These are phyloP conservation scores for Sinocyclocheilus anshuiensis DNA, from an alignment of 2,113 vertebrate genomes.

Conservation along the genomic window DNA sequence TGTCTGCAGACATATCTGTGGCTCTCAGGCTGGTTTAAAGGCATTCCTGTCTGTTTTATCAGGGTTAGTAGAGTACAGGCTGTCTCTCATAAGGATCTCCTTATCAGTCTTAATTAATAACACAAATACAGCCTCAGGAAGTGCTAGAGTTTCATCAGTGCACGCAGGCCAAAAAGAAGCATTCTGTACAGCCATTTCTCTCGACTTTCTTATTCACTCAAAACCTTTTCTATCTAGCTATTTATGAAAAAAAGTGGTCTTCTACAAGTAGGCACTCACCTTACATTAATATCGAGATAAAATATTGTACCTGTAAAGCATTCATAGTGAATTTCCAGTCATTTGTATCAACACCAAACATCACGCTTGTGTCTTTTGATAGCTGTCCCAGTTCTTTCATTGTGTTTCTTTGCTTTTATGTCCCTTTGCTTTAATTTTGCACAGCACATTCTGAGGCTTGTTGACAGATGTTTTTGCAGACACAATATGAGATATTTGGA, in stretches of 20 bases:
- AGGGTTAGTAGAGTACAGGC: conserved; percentile 44
- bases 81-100: conserved; percentile 56
- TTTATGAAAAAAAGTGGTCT: background rate
- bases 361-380: background rate
- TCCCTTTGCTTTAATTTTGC: conserved; percentile 9
- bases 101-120: conserved; percentile 59
- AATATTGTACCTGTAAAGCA: conserved; percentile 3
- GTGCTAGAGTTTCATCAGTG: conserved; percentile 55
- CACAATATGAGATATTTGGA: conserved; percentile 43
- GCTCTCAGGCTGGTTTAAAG: conserved; percentile 39
- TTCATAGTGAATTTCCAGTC: conserved; percentile 8
- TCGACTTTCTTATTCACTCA: background rate
- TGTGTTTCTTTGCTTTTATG: conserved; percentile 12
- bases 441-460: background rate
- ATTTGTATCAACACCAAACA: conserved; percentile 15
- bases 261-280: background rate
- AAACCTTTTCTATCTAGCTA: background rate
- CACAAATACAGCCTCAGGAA: conserved; percentile 60
- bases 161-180: conserved; percentile 37
- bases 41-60: conserved; percentile 64
- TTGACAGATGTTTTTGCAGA: conserved; percentile 41
- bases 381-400: conserved; percentile 6
- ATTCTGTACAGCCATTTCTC: background rate
- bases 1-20: conserved; percentile 46
- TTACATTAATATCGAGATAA: conserved; percentile 15